Evolutionary conservation across 1,140 invertebrate genomes (phyloP).

Genomic region (Meloidogyne hapla): DNA sequence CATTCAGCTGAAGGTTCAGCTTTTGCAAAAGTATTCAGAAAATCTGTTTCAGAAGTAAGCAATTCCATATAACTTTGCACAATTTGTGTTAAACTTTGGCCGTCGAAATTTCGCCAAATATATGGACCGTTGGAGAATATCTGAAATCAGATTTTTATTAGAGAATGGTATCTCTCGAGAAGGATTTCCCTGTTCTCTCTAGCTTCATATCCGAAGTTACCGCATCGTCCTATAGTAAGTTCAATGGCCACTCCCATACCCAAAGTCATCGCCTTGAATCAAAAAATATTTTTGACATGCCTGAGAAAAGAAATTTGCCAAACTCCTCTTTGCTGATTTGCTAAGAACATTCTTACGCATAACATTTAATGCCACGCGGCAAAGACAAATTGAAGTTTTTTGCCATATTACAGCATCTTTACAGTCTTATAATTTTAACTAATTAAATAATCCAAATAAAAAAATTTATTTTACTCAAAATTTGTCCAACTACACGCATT

Average conservation of each 20-base stretch:
- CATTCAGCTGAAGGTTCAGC: slow-evolving; percentile 15
- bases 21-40: slow-evolving; percentile 15
- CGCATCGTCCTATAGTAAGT: too few relatives aligned
- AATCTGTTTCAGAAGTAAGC: slow-evolving; percentile 16
- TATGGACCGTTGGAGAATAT: slow-evolving; percentile 19
- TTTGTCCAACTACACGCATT: slow-evolving; percentile 21
- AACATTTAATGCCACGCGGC: slow-evolving; percentile 15
- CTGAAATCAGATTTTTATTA: slow-evolving; percentile 17
- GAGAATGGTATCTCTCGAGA: too few relatives aligned
- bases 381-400: slow-evolving; percentile 23
- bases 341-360: slow-evolving; percentile 12
- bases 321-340: not conserved
- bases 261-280: too few relatives aligned
- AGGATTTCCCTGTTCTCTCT: too few relatives aligned
- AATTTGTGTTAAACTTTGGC: not conserved
- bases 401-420: slow-evolving; percentile 21
- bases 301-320: slow-evolving; percentile 28
- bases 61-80: slow-evolving; percentile 26
- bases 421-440: slow-evolving; percentile 12
- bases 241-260: too few relatives aligned
- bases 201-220: too few relatives aligned
- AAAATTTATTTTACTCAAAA: slow-evolving; percentile 19
- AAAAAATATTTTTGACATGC: not conserved
- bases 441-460: not conserved
- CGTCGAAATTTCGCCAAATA: slow-evolving; percentile 23